Evolutionary conservation across 2,888 invertebrate species (phyloP).

Genomic region (Agriopis marginaria): DNA sequence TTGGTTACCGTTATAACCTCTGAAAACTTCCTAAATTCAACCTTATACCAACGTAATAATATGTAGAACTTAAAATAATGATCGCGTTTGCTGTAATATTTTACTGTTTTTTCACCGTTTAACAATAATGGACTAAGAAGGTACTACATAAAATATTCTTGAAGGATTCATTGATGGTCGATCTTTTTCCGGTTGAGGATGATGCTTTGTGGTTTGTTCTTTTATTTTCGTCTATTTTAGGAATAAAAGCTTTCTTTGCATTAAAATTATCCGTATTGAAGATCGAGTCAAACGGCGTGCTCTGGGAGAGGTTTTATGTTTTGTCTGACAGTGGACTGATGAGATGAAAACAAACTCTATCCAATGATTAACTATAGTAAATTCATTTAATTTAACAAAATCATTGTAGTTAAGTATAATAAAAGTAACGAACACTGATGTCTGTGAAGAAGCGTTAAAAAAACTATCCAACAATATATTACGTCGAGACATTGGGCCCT

Average conservation of each 20-base stretch:
- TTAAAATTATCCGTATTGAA: no score
- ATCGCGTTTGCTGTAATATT: constrained; percentile 35
- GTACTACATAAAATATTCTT: not conserved
- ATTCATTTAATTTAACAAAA: no score
- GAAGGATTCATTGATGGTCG: not conserved
- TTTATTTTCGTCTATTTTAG: not conserved
- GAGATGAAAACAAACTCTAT: no score
- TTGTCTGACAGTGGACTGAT: no score
- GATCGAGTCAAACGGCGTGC: no score
- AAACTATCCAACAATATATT: no score
- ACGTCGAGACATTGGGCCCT: no score
- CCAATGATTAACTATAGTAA: no score
- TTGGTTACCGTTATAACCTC: not conserved
- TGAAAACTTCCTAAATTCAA: not conserved
- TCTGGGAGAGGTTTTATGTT: not conserved
- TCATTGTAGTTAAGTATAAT: no score
- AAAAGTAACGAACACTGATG: no score
- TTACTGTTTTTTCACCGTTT: constrained; percentile 29
- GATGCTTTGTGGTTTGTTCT: not conserved
- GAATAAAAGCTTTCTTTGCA: not conserved
- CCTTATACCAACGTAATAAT: not conserved
- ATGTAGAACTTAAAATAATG: not conserved
- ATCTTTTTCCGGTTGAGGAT: not conserved
- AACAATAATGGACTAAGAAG: constrained; percentile 23
- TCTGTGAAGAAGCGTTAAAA: no score